Conservation (phyloP, 1,140 invertebrate genomes). For the Pinna nobilis region DNA sequence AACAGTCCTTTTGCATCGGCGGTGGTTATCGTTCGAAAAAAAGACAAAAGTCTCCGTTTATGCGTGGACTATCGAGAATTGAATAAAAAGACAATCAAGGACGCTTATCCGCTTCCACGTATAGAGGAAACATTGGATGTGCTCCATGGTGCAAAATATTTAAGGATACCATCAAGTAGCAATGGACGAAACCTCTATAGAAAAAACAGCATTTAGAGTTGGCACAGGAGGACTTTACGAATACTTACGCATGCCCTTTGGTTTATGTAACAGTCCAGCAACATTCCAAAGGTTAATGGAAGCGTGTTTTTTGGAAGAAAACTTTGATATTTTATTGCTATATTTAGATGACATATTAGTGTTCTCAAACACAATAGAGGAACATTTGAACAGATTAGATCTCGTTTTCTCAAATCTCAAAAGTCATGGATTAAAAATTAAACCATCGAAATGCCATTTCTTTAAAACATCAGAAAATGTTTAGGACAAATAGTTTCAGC, state of each 20-base stretch:
- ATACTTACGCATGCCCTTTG: conserved; percentile 40
- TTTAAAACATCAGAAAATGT: background rate
- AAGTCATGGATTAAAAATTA: background rate
- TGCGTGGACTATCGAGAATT: conserved; percentile 45
- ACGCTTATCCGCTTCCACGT: conserved; percentile 22
- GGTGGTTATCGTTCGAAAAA: conserved; percentile 43
- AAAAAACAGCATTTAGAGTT: conserved; percentile 40
- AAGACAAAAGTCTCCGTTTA: conserved; percentile 43
- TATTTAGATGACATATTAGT: conserved; percentile 51
- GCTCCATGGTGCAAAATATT: conserved; percentile 55
- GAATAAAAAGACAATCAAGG: conserved; percentile 36
- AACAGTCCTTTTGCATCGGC: conserved; percentile 37
- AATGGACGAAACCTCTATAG: conserved; percentile 43
- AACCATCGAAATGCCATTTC: background rate
- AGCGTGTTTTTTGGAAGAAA: conserved; percentile 47
- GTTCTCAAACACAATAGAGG: background rate
- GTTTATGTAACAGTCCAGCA: conserved; percentile 69
- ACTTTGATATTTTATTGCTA: conserved; percentile 4
- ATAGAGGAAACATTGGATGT: conserved; percentile 37
- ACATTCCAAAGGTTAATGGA: conserved; percentile 77
- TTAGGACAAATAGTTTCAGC: conserved; percentile 34
- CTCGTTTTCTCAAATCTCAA: conserved; percentile 4
- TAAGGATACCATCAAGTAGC: conserved; percentile 72
- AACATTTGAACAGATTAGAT: background rate
- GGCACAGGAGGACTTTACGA: conserved; percentile 33